Evolutionary conservation across 2,888 invertebrate species (phyloP).

Genomic region (Trilocha varians): DNA sequence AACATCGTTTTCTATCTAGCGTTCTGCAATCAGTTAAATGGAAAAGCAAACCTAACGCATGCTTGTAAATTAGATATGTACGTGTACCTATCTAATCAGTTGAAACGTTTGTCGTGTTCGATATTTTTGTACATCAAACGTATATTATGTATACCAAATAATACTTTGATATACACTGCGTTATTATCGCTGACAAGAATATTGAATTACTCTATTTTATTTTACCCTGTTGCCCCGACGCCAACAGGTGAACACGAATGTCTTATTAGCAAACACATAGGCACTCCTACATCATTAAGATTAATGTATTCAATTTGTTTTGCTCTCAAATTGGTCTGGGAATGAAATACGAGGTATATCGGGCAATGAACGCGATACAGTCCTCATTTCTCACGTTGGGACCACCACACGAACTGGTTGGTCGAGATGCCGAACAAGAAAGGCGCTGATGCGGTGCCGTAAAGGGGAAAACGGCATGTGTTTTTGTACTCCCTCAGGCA

Average conservation of each 20-base stretch:
- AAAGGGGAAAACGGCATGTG: slow-evolving; percentile 53
- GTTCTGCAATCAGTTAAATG: not conserved
- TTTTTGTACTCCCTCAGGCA: slow-evolving; percentile 45
- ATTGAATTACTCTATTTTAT: not conserved
- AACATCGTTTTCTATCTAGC: slow-evolving; percentile 1
- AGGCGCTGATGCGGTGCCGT: slow-evolving; percentile 55
- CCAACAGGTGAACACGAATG: not conserved
- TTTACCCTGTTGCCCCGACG: not conserved
- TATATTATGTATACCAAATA: no score
- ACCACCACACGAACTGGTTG: slow-evolving; percentile 50
- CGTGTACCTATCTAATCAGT: not conserved
- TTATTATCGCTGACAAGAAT: not conserved
- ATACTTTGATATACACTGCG: not conserved
- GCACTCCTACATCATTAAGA: slow-evolving; percentile 18
- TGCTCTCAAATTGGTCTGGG: slow-evolving; percentile 30
- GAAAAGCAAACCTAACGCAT: not conserved
- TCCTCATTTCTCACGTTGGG: slow-evolving; percentile 60
- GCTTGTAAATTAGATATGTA: not conserved
- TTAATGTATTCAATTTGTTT: slow-evolving; percentile 20
- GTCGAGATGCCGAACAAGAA: slow-evolving; percentile 61
- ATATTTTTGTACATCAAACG: not conserved
- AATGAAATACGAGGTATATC: slow-evolving; percentile 39
- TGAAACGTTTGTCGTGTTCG: not conserved
- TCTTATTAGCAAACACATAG: not conserved
- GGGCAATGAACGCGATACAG: slow-evolving; percentile 38